Percentiles rank a stretch among this genome's conserved stretches.
Evolutionary conservation across 53 echinoderm and acorn worm genomes (phyloP).

Genomic region (Luidia sarsii): DNA sequence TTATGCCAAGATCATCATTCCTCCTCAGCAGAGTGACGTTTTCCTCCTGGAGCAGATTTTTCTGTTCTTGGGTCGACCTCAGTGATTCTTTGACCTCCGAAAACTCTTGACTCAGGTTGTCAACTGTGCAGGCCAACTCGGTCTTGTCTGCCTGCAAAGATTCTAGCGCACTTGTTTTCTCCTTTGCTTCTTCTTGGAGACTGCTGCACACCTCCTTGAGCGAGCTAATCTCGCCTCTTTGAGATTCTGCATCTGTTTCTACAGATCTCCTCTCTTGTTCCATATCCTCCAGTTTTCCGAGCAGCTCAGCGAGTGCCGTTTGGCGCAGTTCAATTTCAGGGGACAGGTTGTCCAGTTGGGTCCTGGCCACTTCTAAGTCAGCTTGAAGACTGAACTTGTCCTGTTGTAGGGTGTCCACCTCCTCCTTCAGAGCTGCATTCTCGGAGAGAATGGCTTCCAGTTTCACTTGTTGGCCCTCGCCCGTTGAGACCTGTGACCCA

Average conservation of each 20-base stretch:
- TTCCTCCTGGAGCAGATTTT: slow-evolving; percentile 5
- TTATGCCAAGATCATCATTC: slow-evolving; percentile 15
- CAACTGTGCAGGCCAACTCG: slow-evolving; percentile 9
- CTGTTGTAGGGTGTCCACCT: background rate
- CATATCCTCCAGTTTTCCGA: slow-evolving; percentile 5
- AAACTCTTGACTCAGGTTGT: slow-evolving; percentile 24
- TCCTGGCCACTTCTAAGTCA: slow-evolving; percentile 6
- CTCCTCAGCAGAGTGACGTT: background rate
- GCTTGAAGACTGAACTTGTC: slow-evolving; percentile 4
- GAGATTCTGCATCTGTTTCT: slow-evolving; percentile 15
- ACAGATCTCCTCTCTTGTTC: background rate
- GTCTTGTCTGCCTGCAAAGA: slow-evolving; percentile 11
- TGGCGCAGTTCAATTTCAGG: slow-evolving; percentile 9
- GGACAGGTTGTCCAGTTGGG: background rate
- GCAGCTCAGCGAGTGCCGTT: slow-evolving; percentile 14
- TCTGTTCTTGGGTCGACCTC: slow-evolving; percentile 25
- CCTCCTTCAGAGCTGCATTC: slow-evolving; percentile 9
- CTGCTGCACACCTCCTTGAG: slow-evolving; percentile 1
- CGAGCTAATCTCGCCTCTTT: background rate
- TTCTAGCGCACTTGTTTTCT: slow-evolving; percentile 8
- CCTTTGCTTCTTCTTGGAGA: slow-evolving; percentile 33
- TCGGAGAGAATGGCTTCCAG: background rate
- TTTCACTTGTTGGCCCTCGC: slow-evolving; percentile 28
- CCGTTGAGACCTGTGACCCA: background rate
- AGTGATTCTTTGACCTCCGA: slow-evolving; percentile 20